These are phyloP conservation scores for Pygoscelis antarcticus DNA, from an alignment of 2,113 vertebrate genomes.

Conservation along the genomic window DNA sequence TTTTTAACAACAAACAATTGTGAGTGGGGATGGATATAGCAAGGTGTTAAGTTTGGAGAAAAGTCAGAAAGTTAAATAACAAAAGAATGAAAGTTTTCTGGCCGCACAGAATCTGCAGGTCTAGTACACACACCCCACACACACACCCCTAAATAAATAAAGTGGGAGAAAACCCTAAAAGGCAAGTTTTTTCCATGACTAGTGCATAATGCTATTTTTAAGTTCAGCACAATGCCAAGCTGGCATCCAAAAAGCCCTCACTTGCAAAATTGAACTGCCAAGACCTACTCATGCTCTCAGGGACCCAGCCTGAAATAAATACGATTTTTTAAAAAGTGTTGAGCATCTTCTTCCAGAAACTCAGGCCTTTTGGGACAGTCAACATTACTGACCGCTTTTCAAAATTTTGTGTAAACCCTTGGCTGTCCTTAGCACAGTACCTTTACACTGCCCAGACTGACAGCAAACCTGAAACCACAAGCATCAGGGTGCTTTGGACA, in stretches of 20 bases:
- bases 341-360: background rate
- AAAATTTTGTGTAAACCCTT: background rate
- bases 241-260: background rate
- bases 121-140: background rate
- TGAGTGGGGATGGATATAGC: background rate
- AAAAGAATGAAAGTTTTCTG: background rate
- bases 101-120: background rate
- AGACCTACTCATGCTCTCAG: background rate
- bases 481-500: background rate
- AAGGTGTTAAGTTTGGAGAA: background rate
- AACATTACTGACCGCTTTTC: background rate
- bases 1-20: background rate
- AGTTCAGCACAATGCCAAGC: background rate
- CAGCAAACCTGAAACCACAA: background rate
- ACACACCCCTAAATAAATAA: background rate
- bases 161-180: background rate
- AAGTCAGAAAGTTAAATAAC: conserved; percentile 9
- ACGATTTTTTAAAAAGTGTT: background rate
- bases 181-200: background rate
- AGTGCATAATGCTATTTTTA: background rate
- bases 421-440: background rate
- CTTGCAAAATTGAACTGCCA: background rate
- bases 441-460: background rate
- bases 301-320: background rate
- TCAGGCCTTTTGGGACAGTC: background rate